phyloP scores from a whole-genome alignment of 1,140 invertebrate species.

The Bombus vancouverensis region DNA sequence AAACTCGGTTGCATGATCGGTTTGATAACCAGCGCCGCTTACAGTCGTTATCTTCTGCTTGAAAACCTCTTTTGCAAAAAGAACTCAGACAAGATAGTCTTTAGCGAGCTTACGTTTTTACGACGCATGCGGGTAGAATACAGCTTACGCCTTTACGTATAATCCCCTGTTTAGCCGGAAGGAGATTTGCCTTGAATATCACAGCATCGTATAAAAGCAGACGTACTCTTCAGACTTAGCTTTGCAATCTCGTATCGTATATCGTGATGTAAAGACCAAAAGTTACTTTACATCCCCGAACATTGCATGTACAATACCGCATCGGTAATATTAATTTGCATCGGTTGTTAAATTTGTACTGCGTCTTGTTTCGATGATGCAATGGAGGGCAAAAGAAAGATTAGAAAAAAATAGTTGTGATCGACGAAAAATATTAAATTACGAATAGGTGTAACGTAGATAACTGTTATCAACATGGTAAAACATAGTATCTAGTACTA shows the following conservation, averaged over 20 bases:
- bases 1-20: conserved; percentile 1
- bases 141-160: conserved; percentile 23
- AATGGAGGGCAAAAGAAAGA: too few relatives aligned
- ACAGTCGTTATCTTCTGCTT: conserved; percentile 16
- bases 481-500: too few relatives aligned
- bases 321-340: conserved; percentile 4
- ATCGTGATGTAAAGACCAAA: neutral
- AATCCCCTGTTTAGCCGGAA: conserved; percentile 30
- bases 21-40: neutral
- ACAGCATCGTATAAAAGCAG: neutral
- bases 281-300: neutral
- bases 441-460: too few relatives aligned
- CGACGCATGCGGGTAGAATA: conserved; percentile 25
- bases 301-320: neutral
- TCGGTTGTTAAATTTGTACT: neutral
- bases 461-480: too few relatives aligned
- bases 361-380: too few relatives aligned
- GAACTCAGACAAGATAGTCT: conserved; percentile 29
- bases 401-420: too few relatives aligned
- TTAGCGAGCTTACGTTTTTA: conserved; percentile 42
- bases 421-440: too few relatives aligned
- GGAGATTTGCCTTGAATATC: conserved; percentile 11
- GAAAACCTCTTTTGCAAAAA: neutral
- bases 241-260: neutral
- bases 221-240: neutral